Evolutionary conservation across 2,888 invertebrate genomes (phyloP), one percentile per base, ranked within the genome.

Genomic region (Lasioglossum lativentre): DNA sequence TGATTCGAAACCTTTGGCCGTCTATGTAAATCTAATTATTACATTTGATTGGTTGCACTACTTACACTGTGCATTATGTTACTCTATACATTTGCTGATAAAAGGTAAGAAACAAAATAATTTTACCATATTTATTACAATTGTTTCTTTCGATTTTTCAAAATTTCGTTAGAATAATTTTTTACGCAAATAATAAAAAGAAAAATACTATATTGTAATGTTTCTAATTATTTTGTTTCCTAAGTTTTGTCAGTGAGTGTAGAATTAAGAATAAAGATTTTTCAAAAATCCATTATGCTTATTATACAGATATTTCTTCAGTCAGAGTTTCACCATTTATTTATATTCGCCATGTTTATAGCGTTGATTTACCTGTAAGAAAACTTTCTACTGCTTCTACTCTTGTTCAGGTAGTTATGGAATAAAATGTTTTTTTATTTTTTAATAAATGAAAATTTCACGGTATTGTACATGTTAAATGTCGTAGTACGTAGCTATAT

Each of bases 231-330:
- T 19, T 66, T 38, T 34, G 68, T 68, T 23, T 38, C 68, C 12
- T 10, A 68, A 38, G 34, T 38, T 19, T 38, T 10, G 2, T 23
- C 38, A 19, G 23, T 34, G 12, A 12, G 12, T 40, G 45, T 23
- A 19, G 38, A 52, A 66, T 66, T 76, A 73, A 19, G 34, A 76
- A 75, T 30, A 45, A 70, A 34, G 34, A 68, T 70, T n/a, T 56
- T 78, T 38, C 0, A n/a, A 40, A 16, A 56, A 78, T 34, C 5
- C 77, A 78, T 38, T 14, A 34, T 71, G 45, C 40, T 34, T 40
- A 27, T 34, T 40, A 27, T 27, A 78, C 70, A 34, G 70, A 71
- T 38, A 71, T 27, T 27, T 52, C 47, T 71, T 70, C 78, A 40
- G 78, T 70, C 52, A 23, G 30, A 16, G 27, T 70, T 40, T 78